A percentile compares a stretch with the other conserved stretches of the same genome.
Conservation (phyloP, 1,140 invertebrate genomes). For the Papilio glaucus region DNA sequence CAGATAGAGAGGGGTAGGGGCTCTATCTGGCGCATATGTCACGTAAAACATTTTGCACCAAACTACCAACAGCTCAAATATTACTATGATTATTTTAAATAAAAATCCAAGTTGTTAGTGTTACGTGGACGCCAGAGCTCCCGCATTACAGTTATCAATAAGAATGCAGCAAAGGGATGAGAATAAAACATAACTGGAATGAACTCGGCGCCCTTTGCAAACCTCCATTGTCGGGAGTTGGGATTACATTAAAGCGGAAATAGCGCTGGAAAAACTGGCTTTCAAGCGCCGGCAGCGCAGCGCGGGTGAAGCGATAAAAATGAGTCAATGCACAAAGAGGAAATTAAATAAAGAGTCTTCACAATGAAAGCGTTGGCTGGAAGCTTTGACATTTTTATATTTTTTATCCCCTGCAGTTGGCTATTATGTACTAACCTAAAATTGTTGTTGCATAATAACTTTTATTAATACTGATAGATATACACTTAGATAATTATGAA, state of each 20-base stretch:
- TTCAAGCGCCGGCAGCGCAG: not conserved
- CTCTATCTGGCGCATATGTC: not conserved
- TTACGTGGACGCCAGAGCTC: not conserved
- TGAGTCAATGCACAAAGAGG: conserved; percentile 21
- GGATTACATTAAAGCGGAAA: conserved; percentile 23
- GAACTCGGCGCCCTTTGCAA: not conserved
- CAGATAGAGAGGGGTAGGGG: too few species aligned
- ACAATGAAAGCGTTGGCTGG: not conserved
- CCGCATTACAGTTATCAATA: conserved; percentile 1
- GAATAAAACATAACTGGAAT: not conserved
- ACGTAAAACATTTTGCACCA: not conserved
- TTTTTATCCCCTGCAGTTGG: not conserved
- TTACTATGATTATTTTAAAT: conserved; percentile 1
- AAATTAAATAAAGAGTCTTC: conserved; percentile 23
- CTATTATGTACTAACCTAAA: not conserved
- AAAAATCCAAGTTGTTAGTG: not conserved
- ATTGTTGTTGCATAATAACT: not conserved
- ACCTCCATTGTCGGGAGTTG: not conserved
- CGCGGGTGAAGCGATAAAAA: conserved; percentile 14
- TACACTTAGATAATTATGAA: too few species aligned
- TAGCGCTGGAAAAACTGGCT: conserved; percentile 1
- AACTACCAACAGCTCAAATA: not conserved
- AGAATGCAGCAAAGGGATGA: not conserved
- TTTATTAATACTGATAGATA: too few species aligned
- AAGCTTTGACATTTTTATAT: not conserved